phyloP scores from a whole-genome alignment of 2,888 invertebrate species.

The Oscheius onirici region DNA sequence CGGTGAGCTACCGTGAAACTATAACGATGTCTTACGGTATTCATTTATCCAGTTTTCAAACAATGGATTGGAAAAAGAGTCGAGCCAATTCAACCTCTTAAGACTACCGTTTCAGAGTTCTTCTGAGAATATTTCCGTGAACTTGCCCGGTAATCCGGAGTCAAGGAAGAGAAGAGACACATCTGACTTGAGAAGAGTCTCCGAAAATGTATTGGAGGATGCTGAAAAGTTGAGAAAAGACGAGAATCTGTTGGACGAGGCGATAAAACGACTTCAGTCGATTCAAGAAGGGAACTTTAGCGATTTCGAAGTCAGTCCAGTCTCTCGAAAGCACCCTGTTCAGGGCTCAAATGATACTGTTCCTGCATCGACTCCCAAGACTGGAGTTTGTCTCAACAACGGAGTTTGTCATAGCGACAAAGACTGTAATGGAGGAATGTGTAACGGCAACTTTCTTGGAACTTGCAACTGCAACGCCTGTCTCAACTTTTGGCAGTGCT shows the following conservation, averaged over 20 bases:
- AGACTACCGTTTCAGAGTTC: no score
- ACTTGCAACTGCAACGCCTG: conserved; percentile 33
- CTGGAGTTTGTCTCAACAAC: neutral
- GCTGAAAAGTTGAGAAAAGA: neutral
- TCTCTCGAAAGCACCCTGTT: neutral
- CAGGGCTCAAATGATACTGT: neutral
- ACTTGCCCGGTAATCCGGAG: no score
- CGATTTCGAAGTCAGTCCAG: neutral
- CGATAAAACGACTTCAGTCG: neutral
- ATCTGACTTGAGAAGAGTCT: no score
- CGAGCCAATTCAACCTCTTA: no score
- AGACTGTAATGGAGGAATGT: conserved; percentile 29
- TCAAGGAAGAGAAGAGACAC: no score
- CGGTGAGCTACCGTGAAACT: neutral
- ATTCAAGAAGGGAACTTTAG: neutral
- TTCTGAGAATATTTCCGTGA: no score
- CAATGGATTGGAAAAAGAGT: no score
- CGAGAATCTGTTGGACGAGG: neutral
- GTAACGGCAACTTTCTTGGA: conserved; percentile 19
- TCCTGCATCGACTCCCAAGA: neutral
- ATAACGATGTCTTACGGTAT: no score
- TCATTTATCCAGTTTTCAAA: no score
- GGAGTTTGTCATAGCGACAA: conserved; percentile 10
- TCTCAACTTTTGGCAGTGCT: conserved; percentile 29
- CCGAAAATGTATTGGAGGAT: neutral